Evolutionary conservation across 2,113 vertebrate species (phyloP).

Genomic region (Neolamprologus hecqui): DNA sequence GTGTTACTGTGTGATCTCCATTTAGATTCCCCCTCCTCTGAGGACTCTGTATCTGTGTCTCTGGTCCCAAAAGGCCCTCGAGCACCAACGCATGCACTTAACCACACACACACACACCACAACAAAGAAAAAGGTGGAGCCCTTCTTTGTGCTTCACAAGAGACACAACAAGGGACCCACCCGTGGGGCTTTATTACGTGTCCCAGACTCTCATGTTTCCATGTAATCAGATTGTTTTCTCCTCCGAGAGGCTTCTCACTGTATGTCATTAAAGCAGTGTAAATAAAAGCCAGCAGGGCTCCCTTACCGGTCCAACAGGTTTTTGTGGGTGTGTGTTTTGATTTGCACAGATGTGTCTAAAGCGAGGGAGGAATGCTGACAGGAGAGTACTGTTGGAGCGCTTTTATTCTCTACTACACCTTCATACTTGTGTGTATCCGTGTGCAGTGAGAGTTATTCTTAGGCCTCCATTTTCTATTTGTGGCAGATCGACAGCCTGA

Average conservation of each 20-base stretch:
- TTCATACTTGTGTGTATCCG: not conserved
- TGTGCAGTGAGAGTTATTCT: not conserved
- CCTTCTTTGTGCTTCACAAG: not conserved
- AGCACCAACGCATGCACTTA: not conserved
- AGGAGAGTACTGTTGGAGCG: not conserved
- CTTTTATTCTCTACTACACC: not conserved
- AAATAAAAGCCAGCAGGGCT: not conserved
- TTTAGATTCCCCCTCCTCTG: constrained; percentile 26
- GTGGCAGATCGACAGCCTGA: not conserved
- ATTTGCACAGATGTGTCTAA: not conserved
- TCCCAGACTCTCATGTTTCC: not conserved
- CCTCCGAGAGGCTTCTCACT: not conserved
- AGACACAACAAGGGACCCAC: not conserved
- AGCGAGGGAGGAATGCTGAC: constrained; percentile 1
- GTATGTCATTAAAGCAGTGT: not conserved
- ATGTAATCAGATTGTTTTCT: not conserved
- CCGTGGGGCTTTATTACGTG: not conserved
- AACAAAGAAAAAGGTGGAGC: not conserved
- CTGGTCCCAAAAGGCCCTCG: not conserved
- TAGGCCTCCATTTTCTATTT: not conserved
- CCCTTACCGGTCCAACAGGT: constrained; percentile 29
- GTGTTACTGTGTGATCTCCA: constrained; percentile 13
- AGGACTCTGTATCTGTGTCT: constrained; percentile 23
- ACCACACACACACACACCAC: not conserved
- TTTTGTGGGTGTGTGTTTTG: not conserved